Conservation (phyloP, 2,797 vertebrate genomes). For the Falco columbarius region DNA sequence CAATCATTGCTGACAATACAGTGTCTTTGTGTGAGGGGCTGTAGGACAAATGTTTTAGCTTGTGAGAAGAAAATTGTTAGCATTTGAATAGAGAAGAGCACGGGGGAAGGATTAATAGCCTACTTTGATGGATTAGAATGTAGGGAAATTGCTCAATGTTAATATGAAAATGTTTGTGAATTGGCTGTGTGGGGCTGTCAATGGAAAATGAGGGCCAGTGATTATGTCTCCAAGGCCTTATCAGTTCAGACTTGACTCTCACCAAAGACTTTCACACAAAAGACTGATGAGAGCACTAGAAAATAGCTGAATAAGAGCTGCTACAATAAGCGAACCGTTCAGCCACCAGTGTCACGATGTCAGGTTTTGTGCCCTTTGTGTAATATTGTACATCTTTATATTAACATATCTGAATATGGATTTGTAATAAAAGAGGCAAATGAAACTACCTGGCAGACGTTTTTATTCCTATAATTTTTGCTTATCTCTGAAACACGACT, state of each 20-base stretch:
- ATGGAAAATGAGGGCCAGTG: slow-evolving; percentile 79
- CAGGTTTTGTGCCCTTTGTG: slow-evolving; percentile 82
- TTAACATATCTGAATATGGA: slow-evolving; percentile 87
- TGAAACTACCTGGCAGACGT: slow-evolving; percentile 19
- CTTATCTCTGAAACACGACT: slow-evolving; percentile 30
- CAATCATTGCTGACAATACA: slow-evolving; percentile 92
- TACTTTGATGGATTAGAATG: slow-evolving; percentile 99
- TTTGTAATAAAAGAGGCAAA: slow-evolving; percentile 79
- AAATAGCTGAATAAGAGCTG: slow-evolving; percentile 77
- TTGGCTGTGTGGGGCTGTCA: slow-evolving; percentile 79
- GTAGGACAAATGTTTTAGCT: slow-evolving; percentile 94
- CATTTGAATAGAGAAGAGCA: slow-evolving; percentile 90
- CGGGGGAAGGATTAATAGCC: slow-evolving; percentile 90
- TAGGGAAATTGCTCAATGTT: slow-evolving; percentile 98
- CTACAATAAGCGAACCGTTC: slow-evolving; percentile 63
- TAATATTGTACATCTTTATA: slow-evolving; percentile 90
- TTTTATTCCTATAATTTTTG: slow-evolving; percentile 53
- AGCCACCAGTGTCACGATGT: slow-evolving; percentile 51
- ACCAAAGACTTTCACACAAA: slow-evolving; percentile 85
- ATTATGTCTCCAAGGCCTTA: slow-evolving; percentile 82
- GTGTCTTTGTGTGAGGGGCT: slow-evolving; percentile 89
- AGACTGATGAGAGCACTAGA: slow-evolving; percentile 82
- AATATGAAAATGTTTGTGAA: slow-evolving; percentile 98
- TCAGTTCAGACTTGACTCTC: slow-evolving; percentile 82
- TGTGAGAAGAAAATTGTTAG: slow-evolving; percentile 87